Evolutionary conservation across 2,113 vertebrate genomes (phyloP).

Genomic region (Clarias magur): DNA sequence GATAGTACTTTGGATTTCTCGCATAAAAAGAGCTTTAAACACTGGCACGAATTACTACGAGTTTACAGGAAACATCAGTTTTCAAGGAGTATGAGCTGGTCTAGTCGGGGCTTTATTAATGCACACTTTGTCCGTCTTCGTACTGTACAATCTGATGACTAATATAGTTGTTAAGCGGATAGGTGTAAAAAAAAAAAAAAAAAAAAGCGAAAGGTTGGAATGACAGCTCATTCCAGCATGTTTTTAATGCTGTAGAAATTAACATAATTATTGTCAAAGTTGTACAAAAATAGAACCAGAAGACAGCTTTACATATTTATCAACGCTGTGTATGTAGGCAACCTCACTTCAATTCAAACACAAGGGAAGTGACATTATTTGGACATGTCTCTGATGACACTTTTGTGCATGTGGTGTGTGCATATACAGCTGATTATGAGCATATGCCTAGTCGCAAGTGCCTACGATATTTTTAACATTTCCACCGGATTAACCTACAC

Average conservation of each 20-base stretch:
- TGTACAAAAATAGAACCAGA: neutral
- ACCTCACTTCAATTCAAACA: neutral
- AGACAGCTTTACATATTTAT: neutral
- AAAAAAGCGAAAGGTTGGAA: neutral
- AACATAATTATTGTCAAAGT: neutral
- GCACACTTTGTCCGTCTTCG: neutral
- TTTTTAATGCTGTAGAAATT: neutral
- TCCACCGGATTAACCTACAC: constrained; percentile 12
- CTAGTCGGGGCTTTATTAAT: neutral
- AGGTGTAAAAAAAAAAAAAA: neutral
- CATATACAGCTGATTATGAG: neutral
- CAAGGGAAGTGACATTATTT: neutral
- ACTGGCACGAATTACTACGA: neutral
- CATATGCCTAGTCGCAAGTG: neutral
- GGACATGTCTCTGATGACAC: neutral
- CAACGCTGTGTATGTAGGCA: neutral
- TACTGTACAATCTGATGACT: neutral
- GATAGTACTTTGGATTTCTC: neutral
- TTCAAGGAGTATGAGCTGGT: neutral
- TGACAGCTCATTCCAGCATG: neutral
- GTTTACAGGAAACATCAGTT: neutral
- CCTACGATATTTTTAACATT: neutral
- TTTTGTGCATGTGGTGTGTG: neutral
- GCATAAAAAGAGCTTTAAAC: neutral
- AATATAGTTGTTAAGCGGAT: neutral